These are phyloP conservation scores for Cataglyphis rosenhaueri DNA, from an alignment of 2,888 invertebrate genomes.

Conservation along the genomic window DNA sequence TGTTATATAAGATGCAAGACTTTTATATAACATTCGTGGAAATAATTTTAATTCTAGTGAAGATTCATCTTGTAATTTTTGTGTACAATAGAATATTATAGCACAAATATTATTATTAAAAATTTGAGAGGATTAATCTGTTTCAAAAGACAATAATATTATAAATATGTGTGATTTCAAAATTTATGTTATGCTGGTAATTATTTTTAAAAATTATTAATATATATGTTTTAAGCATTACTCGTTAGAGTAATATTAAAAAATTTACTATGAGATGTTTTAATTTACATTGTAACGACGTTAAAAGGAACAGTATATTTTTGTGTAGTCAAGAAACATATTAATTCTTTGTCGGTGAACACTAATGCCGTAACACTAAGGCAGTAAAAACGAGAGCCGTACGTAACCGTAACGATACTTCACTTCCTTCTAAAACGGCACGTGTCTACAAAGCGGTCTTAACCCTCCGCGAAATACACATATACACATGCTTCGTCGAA, in stretches of 20 bases:
- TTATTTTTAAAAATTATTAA: neutral
- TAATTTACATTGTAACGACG: neutral
- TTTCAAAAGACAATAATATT: neutral
- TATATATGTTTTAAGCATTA: neutral
- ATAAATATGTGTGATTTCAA: neutral
- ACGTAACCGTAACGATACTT: slow-evolving; percentile 53
- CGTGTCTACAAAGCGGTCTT: slow-evolving; percentile 71
- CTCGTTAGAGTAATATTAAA: neutral
- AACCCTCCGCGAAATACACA: slow-evolving; percentile 65
- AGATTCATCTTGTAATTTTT: neutral
- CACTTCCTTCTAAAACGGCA: slow-evolving; percentile 60
- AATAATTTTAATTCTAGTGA: neutral
- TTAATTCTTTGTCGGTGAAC: slow-evolving; percentile 46
- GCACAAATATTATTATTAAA: neutral
- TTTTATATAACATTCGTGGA: neutral
- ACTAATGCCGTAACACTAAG: slow-evolving; percentile 11
- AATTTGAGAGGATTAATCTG: neutral
- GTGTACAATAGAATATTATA: neutral
- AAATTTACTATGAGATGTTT: neutral
- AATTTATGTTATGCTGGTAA: neutral
- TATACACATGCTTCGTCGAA: slow-evolving; percentile 62
- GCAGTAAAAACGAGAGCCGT: slow-evolving; percentile 52
- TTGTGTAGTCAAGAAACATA: slow-evolving; percentile 1
- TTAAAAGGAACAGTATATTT: neutral
- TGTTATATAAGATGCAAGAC: neutral